These are phyloP conservation scores for Chymomyza procnemis DNA, from an alignment of 2,888 invertebrate genomes.

Conservation along the genomic window DNA sequence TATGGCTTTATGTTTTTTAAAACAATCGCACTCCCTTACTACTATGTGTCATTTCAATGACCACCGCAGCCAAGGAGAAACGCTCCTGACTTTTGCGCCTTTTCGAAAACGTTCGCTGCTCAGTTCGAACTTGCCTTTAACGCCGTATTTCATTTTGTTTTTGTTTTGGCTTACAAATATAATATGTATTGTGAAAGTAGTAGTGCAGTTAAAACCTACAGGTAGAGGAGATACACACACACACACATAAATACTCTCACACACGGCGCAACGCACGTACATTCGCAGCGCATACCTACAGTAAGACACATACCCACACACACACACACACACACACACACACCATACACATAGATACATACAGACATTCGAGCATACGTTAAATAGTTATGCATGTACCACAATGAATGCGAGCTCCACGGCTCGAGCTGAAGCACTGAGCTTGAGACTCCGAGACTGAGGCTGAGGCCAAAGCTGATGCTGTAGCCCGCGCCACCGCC, in stretches of 20 bases:
- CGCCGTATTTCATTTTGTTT: slow-evolving; percentile 6
- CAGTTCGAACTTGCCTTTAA: slow-evolving; percentile 49
- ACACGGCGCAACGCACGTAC: slow-evolving; percentile 31
- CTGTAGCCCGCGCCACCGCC: slow-evolving; percentile 9
- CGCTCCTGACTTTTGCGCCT: slow-evolving; percentile 43
- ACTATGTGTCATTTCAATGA: background rate
- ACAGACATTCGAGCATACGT: slow-evolving; percentile 18
- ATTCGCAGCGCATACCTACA: slow-evolving; percentile 19
- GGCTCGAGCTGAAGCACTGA: slow-evolving; percentile 7
- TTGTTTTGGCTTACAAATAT: slow-evolving; percentile 32
- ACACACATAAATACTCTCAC: slow-evolving; percentile 20
- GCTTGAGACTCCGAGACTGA: slow-evolving; percentile 11
- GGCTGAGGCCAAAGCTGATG: slow-evolving; percentile 21
- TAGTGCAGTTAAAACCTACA: slow-evolving; percentile 66
- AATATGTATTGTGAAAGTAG: slow-evolving; percentile 64
- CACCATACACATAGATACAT: slow-evolving; percentile 9
- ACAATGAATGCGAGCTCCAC: slow-evolving; percentile 65
- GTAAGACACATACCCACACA: slow-evolving; percentile 21
- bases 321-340: slow-evolving; percentile 17
- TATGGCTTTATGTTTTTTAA: too few species aligned
- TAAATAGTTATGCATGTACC: slow-evolving; percentile 69
- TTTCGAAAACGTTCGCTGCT: slow-evolving; percentile 53
- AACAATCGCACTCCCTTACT: background rate
- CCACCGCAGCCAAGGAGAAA: slow-evolving; percentile 19
- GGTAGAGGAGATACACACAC: slow-evolving; percentile 47